Conservation (phyloP, 2,797 vertebrate genomes). For the Pagetopsis macropterus region DNA sequence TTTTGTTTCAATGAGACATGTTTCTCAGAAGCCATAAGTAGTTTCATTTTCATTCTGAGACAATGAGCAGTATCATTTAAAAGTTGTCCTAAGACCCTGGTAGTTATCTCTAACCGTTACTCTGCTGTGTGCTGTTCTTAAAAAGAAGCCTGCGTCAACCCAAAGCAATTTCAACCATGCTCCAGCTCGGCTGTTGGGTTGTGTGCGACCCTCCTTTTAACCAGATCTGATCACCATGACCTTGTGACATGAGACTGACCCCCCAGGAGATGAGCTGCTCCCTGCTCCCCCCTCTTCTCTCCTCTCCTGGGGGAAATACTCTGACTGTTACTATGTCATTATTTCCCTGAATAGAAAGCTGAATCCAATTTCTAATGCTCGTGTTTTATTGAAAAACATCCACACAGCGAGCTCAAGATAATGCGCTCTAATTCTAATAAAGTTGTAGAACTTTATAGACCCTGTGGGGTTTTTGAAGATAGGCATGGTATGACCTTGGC, state of each 20-base stretch:
- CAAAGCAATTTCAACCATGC: neutral
- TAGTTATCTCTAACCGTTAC: neutral
- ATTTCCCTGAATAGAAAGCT: conserved; percentile 6
- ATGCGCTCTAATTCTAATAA: neutral
- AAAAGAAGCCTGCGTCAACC: neutral
- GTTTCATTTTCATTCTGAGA: neutral
- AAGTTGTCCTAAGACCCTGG: neutral
- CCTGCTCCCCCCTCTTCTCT: conserved; percentile 7
- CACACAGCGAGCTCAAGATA: neutral
- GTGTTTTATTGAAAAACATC: neutral
- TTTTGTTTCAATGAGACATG: neutral
- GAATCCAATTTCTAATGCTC: neutral
- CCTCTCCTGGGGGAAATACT: conserved; percentile 8
- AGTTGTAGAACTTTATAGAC: neutral
- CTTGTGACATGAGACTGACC: conserved; percentile 32
- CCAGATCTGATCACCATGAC: conserved; percentile 47
- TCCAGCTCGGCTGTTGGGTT: conserved; percentile 10
- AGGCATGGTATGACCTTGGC: neutral
- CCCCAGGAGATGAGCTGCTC: conserved; percentile 32
- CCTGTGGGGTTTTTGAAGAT: neutral
- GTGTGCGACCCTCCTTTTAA: conserved; percentile 17
- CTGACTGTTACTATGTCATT: neutral
- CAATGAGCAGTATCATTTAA: neutral
- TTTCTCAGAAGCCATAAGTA: conserved; percentile 9
- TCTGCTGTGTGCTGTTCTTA: neutral